Evolutionary conservation across 2,888 invertebrate species (phyloP).

Genomic region (Eucera pruinosa): DNA sequence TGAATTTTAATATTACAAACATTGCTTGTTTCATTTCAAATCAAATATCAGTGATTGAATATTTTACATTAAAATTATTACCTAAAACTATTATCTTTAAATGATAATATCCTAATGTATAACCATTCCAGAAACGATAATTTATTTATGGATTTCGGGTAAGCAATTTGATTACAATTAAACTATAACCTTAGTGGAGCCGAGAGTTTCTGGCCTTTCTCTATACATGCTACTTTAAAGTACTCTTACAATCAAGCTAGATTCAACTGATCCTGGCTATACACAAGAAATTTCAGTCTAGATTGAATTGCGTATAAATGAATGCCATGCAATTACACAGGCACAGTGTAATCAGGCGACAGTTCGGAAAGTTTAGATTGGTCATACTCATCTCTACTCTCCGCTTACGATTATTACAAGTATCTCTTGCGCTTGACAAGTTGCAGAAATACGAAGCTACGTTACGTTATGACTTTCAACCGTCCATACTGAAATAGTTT

Average conservation of each 20-base stretch:
- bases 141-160: slow-evolving; percentile 7
- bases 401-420: slow-evolving; percentile 36
- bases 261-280: slow-evolving; percentile 40
- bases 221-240: slow-evolving; percentile 28
- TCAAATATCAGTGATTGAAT: too few species aligned
- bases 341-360: slow-evolving; percentile 42
- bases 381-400: slow-evolving; percentile 34
- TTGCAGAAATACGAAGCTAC: background rate
- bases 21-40: too few species aligned
- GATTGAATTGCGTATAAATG: slow-evolving; percentile 54
- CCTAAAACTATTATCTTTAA: too few species aligned
- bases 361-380: slow-evolving; percentile 51
- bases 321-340: slow-evolving; percentile 40
- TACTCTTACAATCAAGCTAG: slow-evolving; percentile 46
- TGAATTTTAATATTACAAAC: too few species aligned
- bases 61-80: too few species aligned
- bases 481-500: background rate
- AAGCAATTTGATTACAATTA: slow-evolving; percentile 31
- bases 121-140: too few species aligned
- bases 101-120: too few species aligned
- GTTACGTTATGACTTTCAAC: background rate
- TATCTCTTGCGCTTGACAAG: slow-evolving; percentile 1
- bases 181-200: slow-evolving; percentile 18
- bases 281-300: slow-evolving; percentile 47
- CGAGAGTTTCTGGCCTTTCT: slow-evolving; percentile 28